Percentiles rank a stretch among this genome's conserved stretches.
Evolutionary conservation across 2,797 vertebrate genomes (phyloP).

Genomic region (Astyanax mexicanus): DNA sequence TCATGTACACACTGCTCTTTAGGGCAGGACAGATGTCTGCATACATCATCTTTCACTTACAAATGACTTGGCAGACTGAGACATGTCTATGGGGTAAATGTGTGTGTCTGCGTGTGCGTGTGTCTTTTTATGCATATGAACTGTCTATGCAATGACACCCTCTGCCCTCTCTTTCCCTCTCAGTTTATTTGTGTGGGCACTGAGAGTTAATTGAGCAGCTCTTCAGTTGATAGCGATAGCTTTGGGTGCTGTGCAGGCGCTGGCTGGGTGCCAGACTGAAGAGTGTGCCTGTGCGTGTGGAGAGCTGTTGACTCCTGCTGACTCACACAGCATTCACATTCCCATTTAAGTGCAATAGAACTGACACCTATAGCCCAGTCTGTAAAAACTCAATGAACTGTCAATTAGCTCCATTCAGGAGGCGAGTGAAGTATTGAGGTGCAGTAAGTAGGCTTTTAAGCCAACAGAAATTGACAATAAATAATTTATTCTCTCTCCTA

Average conservation of each 20-base stretch:
- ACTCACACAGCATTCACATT: slow-evolving; percentile 51
- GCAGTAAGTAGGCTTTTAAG: slow-evolving; percentile 12
- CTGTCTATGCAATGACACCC: slow-evolving; percentile 10
- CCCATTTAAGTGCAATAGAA: slow-evolving; percentile 45
- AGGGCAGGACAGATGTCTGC: slow-evolving; percentile 17
- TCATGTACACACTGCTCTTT: background rate
- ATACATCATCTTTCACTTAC: slow-evolving; percentile 14
- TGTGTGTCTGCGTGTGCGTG: slow-evolving; percentile 17
- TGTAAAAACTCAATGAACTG: slow-evolving; percentile 21
- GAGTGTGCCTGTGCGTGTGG: slow-evolving; percentile 37
- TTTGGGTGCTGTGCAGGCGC: slow-evolving; percentile 33
- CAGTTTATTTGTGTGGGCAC: slow-evolving; percentile 46
- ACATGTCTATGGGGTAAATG: background rate
- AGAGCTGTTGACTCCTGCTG: slow-evolving; percentile 57
- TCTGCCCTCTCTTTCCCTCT: slow-evolving; percentile 13
- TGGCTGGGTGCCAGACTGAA: slow-evolving; percentile 51
- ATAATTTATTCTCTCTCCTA: slow-evolving; percentile 13
- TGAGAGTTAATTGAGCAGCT: slow-evolving; percentile 55
- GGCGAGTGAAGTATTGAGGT: slow-evolving; percentile 1
- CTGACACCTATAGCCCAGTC: slow-evolving; percentile 58
- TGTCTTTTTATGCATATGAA: slow-evolving; percentile 1
- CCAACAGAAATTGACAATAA: background rate
- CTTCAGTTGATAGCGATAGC: slow-evolving; percentile 51
- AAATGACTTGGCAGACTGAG: slow-evolving; percentile 1
- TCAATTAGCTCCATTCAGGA: slow-evolving; percentile 22